A percentile compares a stretch with the other conserved stretches of the same genome.
phyloP scores from a whole-genome alignment of 2,113 vertebrate species.

The Oryzias melastigma region DNA sequence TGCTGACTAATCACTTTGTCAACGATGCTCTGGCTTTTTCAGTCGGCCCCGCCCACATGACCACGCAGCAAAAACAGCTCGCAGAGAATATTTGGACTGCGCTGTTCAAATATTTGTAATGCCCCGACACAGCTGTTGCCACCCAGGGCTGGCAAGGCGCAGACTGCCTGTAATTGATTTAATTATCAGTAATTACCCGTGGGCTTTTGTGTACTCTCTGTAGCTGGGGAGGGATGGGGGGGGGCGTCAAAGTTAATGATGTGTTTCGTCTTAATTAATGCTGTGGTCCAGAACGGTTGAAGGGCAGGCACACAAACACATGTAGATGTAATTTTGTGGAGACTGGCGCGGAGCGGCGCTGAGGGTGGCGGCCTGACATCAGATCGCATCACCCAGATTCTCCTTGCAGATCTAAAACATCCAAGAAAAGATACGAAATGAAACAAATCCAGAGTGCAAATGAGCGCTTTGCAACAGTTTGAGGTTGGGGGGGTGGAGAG shows the following conservation, averaged over 20 bases:
- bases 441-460: slow-evolving; percentile 9
- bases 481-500: slow-evolving; percentile 11
- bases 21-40: slow-evolving; percentile 77
- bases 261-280: slow-evolving; percentile 80
- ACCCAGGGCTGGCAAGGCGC: slow-evolving; percentile 74
- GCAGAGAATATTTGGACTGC: slow-evolving; percentile 77
- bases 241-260: slow-evolving; percentile 76
- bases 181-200: slow-evolving; percentile 95
- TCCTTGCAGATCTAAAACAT: slow-evolving; percentile 18
- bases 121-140: slow-evolving; percentile 76
- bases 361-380: slow-evolving; percentile 60
- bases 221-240: slow-evolving; percentile 54
- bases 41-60: slow-evolving; percentile 15
- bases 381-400: slow-evolving; percentile 23
- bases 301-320: slow-evolving; percentile 66
- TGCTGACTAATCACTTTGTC: slow-evolving; percentile 71
- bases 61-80: slow-evolving; percentile 40
- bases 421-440: slow-evolving; percentile 6
- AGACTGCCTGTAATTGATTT: slow-evolving; percentile 92
- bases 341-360: slow-evolving; percentile 51
- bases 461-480: slow-evolving; percentile 23
- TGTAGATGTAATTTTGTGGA: slow-evolving; percentile 71
- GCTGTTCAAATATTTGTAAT: slow-evolving; percentile 89
- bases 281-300: slow-evolving; percentile 71
- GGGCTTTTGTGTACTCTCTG: slow-evolving; percentile 80